Percentiles rank a stretch among this genome's conserved stretches.
These are phyloP conservation scores for Eupithecia insigniata DNA, from an alignment of 2,888 invertebrate genomes.

Conservation along the genomic window DNA sequence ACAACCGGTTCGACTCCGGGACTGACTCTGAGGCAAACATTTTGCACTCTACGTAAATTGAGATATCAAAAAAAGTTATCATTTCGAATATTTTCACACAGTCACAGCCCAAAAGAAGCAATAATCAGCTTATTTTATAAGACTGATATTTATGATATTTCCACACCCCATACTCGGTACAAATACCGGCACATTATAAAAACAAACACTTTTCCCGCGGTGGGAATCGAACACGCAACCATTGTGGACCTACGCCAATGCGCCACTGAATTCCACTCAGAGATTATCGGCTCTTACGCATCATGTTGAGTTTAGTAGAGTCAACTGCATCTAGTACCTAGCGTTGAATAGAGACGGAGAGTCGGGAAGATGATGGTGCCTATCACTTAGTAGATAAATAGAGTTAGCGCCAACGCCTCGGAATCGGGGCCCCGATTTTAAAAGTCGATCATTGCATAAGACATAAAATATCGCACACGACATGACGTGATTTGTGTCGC, in stretches of 20 bases:
- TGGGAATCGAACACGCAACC: too few relatives aligned
- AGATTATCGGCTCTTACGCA: background rate
- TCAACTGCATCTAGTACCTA: background rate
- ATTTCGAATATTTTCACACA: too few relatives aligned
- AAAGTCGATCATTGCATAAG: constrained; percentile 54
- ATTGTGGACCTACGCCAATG: too few relatives aligned
- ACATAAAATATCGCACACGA: constrained; percentile 46
- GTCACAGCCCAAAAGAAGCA: background rate
- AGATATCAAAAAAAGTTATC: too few relatives aligned
- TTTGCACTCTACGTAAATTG: background rate
- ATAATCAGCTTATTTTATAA: too few relatives aligned
- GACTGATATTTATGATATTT: too few relatives aligned
- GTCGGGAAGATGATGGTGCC: background rate
- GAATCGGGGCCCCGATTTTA: constrained; percentile 45
- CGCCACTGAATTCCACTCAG: too few relatives aligned
- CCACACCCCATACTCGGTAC: too few relatives aligned
- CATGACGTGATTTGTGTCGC: constrained; percentile 45
- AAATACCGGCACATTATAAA: too few relatives aligned
- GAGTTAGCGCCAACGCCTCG: background rate
- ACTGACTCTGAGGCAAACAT: background rate
- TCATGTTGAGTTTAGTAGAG: background rate
- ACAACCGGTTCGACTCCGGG: constrained; percentile 52
- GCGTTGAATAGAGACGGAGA: background rate
- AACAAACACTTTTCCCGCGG: too few relatives aligned
- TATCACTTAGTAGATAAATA: background rate